Percentiles rank a stretch among this genome's conserved stretches.
phyloP scores from a whole-genome alignment of 2,113 vertebrate species.

The Martes martes region DNA sequence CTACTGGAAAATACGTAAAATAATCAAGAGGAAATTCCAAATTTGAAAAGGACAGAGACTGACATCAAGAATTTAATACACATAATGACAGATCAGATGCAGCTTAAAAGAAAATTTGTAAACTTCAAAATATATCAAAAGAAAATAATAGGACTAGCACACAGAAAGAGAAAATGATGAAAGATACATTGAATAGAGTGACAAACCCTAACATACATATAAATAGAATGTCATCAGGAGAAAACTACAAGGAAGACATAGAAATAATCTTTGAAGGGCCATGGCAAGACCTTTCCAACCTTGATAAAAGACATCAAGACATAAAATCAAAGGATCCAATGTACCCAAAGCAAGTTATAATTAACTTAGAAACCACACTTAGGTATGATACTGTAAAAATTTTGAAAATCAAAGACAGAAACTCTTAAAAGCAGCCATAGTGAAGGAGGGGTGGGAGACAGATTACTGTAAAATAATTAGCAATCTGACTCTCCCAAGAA shows the following conservation, averaged over 20 bases:
- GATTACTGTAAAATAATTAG: background rate
- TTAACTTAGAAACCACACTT: background rate
- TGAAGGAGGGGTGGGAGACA: background rate
- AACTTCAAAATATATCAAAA: background rate
- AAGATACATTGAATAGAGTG: background rate
- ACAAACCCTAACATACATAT: background rate
- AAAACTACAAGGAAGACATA: background rate
- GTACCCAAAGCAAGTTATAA: background rate
- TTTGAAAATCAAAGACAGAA: background rate
- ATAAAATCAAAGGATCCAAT: background rate
- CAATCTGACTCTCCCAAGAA: background rate
- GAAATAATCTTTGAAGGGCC: background rate
- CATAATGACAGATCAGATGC: background rate
- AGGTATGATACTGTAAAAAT: background rate
- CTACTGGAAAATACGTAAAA: background rate
- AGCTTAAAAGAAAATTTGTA: background rate
- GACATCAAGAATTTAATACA: background rate
- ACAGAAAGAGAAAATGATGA: background rate
- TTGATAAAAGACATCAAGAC: background rate
- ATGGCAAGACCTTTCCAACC: background rate
- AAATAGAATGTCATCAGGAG: background rate
- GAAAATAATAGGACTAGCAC: background rate
- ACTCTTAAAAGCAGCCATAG: background rate
- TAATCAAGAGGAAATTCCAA: background rate
- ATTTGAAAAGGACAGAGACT: background rate